Percentiles rank a stretch among this genome's conserved stretches.
Conservation (phyloP, 35 echinoderm and acorn worm species). For the Heliocidaris erythrogramma region DNA sequence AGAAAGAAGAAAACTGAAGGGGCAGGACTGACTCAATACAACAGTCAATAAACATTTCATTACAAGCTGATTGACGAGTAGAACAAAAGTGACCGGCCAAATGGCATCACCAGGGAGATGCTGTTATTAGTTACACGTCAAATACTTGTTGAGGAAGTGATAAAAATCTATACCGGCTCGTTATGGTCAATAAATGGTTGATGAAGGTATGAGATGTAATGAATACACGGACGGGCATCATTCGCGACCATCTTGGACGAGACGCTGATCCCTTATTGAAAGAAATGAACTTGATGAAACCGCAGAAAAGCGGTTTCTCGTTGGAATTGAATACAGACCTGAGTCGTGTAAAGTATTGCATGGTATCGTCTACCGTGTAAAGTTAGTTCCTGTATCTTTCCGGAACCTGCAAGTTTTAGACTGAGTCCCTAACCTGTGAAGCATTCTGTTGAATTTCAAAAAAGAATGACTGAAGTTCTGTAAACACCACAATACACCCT, state of each 20-base stretch:
- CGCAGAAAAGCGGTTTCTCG: neutral
- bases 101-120: neutral
- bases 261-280: neutral
- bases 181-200: neutral
- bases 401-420: too few species aligned
- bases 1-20: neutral
- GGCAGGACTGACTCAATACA: neutral
- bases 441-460: too few species aligned
- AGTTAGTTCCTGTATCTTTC: too few species aligned
- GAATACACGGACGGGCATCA: neutral
- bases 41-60: constrained; percentile 5
- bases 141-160: neutral
- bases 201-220: neutral
- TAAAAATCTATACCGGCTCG: constrained; percentile 8
- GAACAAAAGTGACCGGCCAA: constrained; percentile 7
- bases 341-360: neutral
- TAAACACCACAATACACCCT: too few species aligned
- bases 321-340: neutral
- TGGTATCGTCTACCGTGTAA: too few species aligned
- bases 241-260: neutral
- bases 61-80: neutral
- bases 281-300: neutral
- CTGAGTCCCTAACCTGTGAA: too few species aligned
- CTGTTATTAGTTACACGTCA: neutral
- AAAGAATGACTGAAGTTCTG: too few species aligned